phyloP scores from a whole-genome alignment of 2,797 vertebrate genomes.

The Eospalax fontanierii region DNA sequence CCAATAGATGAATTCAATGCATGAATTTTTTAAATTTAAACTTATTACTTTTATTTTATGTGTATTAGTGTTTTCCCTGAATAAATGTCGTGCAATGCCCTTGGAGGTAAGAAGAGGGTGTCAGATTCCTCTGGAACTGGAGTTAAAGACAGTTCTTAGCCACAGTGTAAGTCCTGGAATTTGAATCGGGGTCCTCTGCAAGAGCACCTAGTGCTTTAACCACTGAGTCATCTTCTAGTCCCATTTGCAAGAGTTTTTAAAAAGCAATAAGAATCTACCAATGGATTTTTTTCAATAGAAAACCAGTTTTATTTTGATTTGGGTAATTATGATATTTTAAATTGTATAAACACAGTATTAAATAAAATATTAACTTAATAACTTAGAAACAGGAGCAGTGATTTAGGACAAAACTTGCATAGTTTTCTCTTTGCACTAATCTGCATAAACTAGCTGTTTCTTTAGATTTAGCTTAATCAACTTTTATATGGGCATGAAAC shows the following conservation, averaged over 20 bases:
- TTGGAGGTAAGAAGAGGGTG: too few species aligned
- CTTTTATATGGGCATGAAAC: neutral
- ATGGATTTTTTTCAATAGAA: neutral
- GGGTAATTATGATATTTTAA: neutral
- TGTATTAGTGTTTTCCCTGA: too few species aligned
- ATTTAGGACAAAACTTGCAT: neutral
- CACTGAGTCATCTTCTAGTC: too few species aligned
- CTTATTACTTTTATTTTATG: too few species aligned
- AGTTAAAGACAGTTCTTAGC: too few species aligned
- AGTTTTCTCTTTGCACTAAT: neutral
- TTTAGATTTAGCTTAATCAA: neutral
- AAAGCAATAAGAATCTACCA: neutral
- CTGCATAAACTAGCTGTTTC: neutral
- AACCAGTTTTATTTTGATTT: slow-evolving; percentile 10
- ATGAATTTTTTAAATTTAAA: neutral
- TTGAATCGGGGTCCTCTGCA: too few species aligned
- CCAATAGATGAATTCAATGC: neutral
- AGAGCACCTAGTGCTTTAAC: too few species aligned
- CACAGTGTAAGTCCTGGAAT: too few species aligned
- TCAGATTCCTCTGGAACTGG: too few species aligned
- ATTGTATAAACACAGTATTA: neutral
- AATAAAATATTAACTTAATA: slow-evolving; percentile 31
- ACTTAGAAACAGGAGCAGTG: neutral
- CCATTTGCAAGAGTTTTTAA: neutral
- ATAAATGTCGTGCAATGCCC: too few species aligned